Conservation (phyloP, 2,797 vertebrate genomes). For the Pterois miles region DNA sequence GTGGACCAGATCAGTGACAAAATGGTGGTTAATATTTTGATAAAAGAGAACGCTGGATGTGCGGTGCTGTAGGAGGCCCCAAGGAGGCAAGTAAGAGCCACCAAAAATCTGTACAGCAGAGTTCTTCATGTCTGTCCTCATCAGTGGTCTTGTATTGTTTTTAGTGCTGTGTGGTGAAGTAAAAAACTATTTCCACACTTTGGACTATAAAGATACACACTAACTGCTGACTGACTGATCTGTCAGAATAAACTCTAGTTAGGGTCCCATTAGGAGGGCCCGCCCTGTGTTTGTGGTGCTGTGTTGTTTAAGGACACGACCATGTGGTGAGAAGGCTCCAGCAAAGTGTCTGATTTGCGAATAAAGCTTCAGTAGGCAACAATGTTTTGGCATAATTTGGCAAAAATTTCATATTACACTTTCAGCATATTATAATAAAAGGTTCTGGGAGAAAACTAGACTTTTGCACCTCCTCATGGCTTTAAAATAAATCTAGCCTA, state of each 20-base stretch:
- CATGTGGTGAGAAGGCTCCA: conserved; percentile 30
- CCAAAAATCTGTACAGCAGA: not conserved
- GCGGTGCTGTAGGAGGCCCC: too few relatives aligned
- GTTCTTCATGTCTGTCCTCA: not conserved
- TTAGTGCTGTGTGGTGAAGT: not conserved
- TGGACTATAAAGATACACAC: not conserved
- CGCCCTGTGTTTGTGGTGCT: not conserved
- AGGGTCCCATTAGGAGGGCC: not conserved
- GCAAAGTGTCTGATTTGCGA: not conserved
- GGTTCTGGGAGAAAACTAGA: fast-evolving
- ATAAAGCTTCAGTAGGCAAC: too few relatives aligned
- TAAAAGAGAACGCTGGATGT: not conserved
- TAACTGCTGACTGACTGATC: not conserved
- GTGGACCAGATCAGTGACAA: not conserved
- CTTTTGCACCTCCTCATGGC: too few relatives aligned
- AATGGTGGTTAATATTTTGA: not conserved
- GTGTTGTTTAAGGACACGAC: conserved; percentile 23
- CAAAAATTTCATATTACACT: too few relatives aligned
- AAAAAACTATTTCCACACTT: not conserved
- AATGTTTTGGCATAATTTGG: fast-evolving
- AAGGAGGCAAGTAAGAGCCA: not conserved
- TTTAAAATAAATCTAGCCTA: too few relatives aligned
- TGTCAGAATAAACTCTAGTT: not conserved
- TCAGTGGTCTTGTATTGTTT: not conserved
- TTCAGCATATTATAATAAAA: too few relatives aligned